Percentiles rank a stretch among this genome's conserved stretches.
Conservation (phyloP, 1,140 invertebrate species). For the Hylaeus volcanicus region DNA sequence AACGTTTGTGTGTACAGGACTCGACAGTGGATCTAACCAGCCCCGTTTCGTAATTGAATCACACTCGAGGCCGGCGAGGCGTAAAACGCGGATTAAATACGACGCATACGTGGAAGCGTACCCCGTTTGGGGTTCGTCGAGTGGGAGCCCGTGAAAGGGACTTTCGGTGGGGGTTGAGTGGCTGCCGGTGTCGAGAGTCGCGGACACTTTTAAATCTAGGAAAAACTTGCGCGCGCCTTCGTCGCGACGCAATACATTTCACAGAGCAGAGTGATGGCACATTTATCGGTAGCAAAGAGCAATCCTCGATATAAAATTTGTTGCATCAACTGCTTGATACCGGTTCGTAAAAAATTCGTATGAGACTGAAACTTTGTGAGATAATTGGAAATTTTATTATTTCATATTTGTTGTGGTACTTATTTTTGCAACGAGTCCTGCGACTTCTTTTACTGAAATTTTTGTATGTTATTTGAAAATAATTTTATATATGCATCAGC, state of each 20-base stretch:
- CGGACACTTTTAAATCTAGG: constrained; percentile 5
- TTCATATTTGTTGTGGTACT: too few species aligned
- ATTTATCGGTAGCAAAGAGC: too few species aligned
- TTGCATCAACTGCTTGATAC: too few species aligned
- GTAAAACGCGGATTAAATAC: constrained; percentile 69
- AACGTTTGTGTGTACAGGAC: constrained; percentile 57
- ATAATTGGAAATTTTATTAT: too few species aligned
- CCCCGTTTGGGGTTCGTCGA: constrained; percentile 23
- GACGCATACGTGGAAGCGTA: constrained; percentile 56
- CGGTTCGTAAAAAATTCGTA: too few species aligned
- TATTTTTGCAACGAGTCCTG: too few species aligned
- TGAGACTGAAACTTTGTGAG: too few species aligned
- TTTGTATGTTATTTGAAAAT: too few species aligned
- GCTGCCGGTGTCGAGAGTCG: neutral
- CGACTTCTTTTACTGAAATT: too few species aligned
- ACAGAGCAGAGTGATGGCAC: too few species aligned
- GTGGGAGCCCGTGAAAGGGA: constrained; percentile 10
- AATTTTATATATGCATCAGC: too few species aligned
- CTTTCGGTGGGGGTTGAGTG: neutral
- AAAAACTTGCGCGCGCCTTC: constrained; percentile 6
- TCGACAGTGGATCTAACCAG: constrained; percentile 47
- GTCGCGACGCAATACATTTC: neutral
- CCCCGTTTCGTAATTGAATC: constrained; percentile 65
- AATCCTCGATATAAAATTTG: too few species aligned
- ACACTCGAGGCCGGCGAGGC: constrained; percentile 55